A percentile compares a stretch with the other conserved stretches of the same genome.
phyloP scores from a whole-genome alignment of 2,888 invertebrate species.

The Drosophila lutescens region DNA sequence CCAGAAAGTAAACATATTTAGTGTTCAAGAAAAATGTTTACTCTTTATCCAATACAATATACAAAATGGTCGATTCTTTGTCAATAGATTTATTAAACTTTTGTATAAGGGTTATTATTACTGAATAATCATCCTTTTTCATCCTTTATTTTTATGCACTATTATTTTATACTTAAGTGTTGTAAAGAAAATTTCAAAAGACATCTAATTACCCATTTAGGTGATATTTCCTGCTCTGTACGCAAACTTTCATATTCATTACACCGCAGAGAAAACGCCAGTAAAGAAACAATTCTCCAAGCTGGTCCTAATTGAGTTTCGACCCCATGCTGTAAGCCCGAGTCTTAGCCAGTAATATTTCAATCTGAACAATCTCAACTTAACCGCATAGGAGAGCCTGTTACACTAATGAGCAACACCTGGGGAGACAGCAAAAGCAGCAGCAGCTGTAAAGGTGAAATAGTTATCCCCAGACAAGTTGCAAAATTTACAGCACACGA shows the following conservation, averaged over 20 bases:
- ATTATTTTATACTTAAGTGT: neutral
- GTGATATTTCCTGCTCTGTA: neutral
- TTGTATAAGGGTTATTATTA: no score
- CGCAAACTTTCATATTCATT: neutral
- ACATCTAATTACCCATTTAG: neutral
- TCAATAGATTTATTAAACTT: no score
- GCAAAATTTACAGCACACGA: slow-evolving; percentile 37
- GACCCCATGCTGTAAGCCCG: slow-evolving; percentile 24
- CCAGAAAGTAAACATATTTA: slow-evolving; percentile 19
- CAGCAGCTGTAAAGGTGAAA: slow-evolving; percentile 27
- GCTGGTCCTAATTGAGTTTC: slow-evolving; percentile 25
- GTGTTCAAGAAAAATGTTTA: neutral
- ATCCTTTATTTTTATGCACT: no score
- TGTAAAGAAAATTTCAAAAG: neutral
- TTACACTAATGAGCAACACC: slow-evolving; percentile 64
- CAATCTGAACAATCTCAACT: slow-evolving; percentile 44
- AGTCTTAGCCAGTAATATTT: slow-evolving; percentile 37
- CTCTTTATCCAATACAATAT: neutral
- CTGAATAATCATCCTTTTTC: no score
- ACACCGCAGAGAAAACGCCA: neutral
- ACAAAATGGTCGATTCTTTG: neutral
- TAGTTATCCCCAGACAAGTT: slow-evolving; percentile 40
- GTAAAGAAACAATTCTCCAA: neutral
- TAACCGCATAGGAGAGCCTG: slow-evolving; percentile 38
- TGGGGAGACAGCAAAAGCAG: slow-evolving; percentile 27